Conservation (phyloP, 2,888 invertebrate species). For the Drosophila mayaguana region DNA sequence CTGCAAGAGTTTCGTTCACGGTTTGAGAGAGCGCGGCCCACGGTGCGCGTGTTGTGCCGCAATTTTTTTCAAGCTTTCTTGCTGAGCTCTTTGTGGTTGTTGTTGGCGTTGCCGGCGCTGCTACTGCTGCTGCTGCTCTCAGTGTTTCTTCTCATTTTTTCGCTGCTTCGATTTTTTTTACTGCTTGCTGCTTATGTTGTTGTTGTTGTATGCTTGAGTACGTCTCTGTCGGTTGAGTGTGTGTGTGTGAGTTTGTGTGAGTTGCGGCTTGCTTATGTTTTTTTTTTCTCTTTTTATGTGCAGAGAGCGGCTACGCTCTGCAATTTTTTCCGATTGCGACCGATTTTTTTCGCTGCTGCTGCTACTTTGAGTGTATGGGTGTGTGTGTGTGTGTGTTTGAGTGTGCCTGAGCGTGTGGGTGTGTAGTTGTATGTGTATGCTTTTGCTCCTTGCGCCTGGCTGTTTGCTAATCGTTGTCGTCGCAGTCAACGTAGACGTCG, state of each 20-base stretch:
- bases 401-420: constrained; percentile 21
- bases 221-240: constrained; percentile 64
- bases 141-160: constrained; percentile 78
- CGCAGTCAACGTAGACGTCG: constrained; percentile 77
- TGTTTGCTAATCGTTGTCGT: constrained; percentile 83
- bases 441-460: constrained; percentile 77
- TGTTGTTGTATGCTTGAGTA: constrained; percentile 70
- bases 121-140: constrained; percentile 54
- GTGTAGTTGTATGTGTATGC: constrained; percentile 52
- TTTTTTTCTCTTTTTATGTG: constrained; percentile 69
- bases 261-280: constrained; percentile 79
- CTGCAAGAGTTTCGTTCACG: constrained; percentile 59
- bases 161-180: constrained; percentile 63
- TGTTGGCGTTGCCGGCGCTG: constrained; percentile 58
- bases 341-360: constrained; percentile 76
- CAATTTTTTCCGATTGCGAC: constrained; percentile 82
- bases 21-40: constrained; percentile 56
- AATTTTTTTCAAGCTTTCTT: constrained; percentile 78
- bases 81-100: constrained; percentile 50
- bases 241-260: constrained; percentile 52
- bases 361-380: constrained; percentile 46
- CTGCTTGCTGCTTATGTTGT: constrained; percentile 61
- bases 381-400: constrained; percentile 30
- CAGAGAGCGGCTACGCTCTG: constrained; percentile 81
- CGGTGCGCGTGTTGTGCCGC: constrained; percentile 82